These are phyloP conservation scores for Lophius americanus DNA, from an alignment of 2,797 vertebrate species.

Conservation along the genomic window DNA sequence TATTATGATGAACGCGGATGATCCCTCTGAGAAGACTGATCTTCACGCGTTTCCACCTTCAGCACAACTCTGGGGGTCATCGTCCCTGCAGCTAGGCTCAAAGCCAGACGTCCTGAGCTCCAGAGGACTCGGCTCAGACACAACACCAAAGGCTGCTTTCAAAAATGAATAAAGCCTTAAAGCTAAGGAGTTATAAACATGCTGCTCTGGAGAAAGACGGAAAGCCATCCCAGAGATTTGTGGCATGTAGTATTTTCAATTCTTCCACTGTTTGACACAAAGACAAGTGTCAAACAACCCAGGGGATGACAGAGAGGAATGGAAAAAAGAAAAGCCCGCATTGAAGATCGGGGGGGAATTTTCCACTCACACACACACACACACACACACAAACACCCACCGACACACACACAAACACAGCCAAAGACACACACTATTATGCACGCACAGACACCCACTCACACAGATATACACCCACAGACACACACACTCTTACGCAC, in stretches of 20 bases:
- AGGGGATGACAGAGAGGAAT: conserved; percentile 71
- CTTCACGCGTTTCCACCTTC: conserved; percentile 9
- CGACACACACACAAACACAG: conserved; percentile 31
- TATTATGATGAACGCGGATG: conserved; percentile 7
- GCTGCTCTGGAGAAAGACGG: conserved; percentile 54
- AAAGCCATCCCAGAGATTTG: conserved; percentile 69
- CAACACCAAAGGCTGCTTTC: conserved; percentile 72
- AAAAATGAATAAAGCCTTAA: conserved; percentile 78
- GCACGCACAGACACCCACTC: too few species aligned
- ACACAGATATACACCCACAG: too few species aligned
- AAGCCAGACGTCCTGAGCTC: conserved; percentile 55
- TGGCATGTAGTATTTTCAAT: conserved; percentile 81
- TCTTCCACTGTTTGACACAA: conserved; percentile 85
- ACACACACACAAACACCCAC: conserved; percentile 33
- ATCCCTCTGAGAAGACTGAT: neutral
- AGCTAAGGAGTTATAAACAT: conserved; percentile 80
- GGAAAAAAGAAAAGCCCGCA: conserved; percentile 55
- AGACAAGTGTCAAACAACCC: conserved; percentile 89
- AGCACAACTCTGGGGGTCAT: conserved; percentile 1
- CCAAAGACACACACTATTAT: too few species aligned
- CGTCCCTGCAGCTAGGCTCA: conserved; percentile 15
- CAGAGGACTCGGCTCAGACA: conserved; percentile 66
- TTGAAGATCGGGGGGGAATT: conserved; percentile 82
- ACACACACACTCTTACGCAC: too few species aligned
- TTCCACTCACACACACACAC: conserved; percentile 79